Base-by-base conservation (phyloP, 2,797 vertebrate genomes). In the Pempheris klunzingeri region DNA sequence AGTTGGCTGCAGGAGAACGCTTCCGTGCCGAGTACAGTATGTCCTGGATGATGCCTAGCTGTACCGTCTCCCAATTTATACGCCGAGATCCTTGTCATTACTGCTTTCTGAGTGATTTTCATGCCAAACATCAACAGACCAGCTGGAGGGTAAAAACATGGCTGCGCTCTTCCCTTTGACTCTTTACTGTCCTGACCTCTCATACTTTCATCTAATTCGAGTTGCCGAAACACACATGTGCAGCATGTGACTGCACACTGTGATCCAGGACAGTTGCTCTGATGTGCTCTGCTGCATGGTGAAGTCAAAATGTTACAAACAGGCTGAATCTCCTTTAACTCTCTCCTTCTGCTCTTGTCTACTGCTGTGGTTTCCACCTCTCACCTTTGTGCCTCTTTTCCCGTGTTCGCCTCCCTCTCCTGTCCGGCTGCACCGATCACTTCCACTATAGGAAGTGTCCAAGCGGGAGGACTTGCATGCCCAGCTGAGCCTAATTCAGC, bases 401-500 rank as follows among this genome's bases (percentile, higher is more conserved):
- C 87, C 77, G 58, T 80, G 52, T 71, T 65, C 72, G 49, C 85
- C 85, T 87, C 78, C 87, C 74, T 81, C 62, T 86, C 81, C 83
- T 85, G 71, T 86, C 86, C 74, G 86, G 88, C 90, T 91, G 87
- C 90, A 83, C 74, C 91, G 43, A 88, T 87, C 95, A 18, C 95
- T 95, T 95, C 96, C 95, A 89, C 95, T 95, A 93, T 94, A 99
- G 98, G 98, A 99, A 97, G 95, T 99, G 90, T 69, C 95, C 96
- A 98, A 98, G 94, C 95, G 95, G 94, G 98, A 99, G 94, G 97
- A 99, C 28, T 95, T 96, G 94, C 97, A 97, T 96, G 96, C 94
- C 94, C 96, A 96, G 95, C 96, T 96, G 93, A 97, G 97, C 95
- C 97, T 97, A 94, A 97, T 97, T 97, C 98, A 98, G 96, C 97